Conservation (phyloP, 2,113 vertebrate species). For the Poeciliopsis occidentalis region DNA sequence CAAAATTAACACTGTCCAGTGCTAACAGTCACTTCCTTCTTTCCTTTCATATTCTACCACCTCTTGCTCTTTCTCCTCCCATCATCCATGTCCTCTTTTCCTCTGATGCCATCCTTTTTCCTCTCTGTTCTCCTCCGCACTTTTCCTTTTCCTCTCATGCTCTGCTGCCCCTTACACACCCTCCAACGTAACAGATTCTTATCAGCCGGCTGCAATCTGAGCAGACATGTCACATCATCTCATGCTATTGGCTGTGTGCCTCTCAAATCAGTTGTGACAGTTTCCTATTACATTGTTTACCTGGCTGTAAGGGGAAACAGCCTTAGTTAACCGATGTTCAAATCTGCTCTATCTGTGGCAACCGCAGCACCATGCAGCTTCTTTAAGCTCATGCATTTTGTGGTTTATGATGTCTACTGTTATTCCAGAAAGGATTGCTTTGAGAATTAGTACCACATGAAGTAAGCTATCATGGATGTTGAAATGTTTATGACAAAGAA, state of each 20-base stretch:
- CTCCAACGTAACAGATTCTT: constrained; percentile 66
- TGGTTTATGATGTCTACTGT: constrained; percentile 66
- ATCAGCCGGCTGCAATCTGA: constrained; percentile 63
- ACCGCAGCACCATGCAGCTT: constrained; percentile 48
- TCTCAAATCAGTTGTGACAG: constrained; percentile 76
- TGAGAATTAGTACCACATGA: constrained; percentile 74
- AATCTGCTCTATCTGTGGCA: constrained; percentile 63
- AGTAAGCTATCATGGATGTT: constrained; percentile 66
- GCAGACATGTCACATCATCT: constrained; percentile 66
- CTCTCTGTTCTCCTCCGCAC: constrained; percentile 15
- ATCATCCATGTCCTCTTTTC: constrained; percentile 33
- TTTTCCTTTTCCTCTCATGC: constrained; percentile 35
- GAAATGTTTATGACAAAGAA: constrained; percentile 78
- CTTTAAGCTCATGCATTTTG: constrained; percentile 45
- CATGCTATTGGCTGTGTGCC: constrained; percentile 49
- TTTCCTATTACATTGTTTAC: constrained; percentile 77
- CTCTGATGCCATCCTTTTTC: constrained; percentile 8
- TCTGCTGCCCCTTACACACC: constrained; percentile 46
- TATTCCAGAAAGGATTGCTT: constrained; percentile 63
- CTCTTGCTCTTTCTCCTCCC: constrained; percentile 35
- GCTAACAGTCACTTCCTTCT: constrained; percentile 55
- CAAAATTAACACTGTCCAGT: constrained; percentile 73
- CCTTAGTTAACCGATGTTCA: constrained; percentile 55
- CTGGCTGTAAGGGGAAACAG: constrained; percentile 66
- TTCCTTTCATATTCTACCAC: constrained; percentile 22